Base-by-base conservation (phyloP, 2,113 vertebrate genomes). In the Plestiodon gilberti region DNA sequence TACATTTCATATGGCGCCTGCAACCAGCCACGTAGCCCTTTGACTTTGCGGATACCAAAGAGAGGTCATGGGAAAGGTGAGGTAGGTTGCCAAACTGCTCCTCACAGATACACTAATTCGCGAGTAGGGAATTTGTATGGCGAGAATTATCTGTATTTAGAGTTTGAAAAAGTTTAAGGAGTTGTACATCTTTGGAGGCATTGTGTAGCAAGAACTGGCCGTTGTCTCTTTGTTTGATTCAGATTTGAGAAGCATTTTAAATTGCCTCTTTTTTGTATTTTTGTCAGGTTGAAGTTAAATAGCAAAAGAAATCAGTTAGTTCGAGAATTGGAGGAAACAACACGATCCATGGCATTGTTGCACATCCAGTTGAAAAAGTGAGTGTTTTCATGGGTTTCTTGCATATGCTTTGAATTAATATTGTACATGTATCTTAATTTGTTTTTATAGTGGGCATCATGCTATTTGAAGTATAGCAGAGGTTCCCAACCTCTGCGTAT, bases 281-380 rank as follows among this genome's bases (percentile, higher is more conserved):
- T 82, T 61, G 78, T 30, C 91, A 99, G 99, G 80, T 85, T 99
- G 76, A 98, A 98, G 71, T 92, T 99, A 78, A 99, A 96, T 93
- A 98, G 98, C 93, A 98, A 95, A 93, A 98, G 99, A 92, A 99
- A 97, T 90, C 97, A 98, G 89, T 94, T 99, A 91, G 97, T 99
- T 69, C 94, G 96, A 84, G 98, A 99, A 90, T 96, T 99, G 92
- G 99, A 99, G 94, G 99, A 99, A 90, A 97, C 96, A 40, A 98
- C 99, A 0, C 97, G 98, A 3, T 93, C 98, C 79, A 97, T 98
- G 1, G 95, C 98, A 0, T 88, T 96, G 18, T 93, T 99, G 57
- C 97, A 99, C 65, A 95, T 95, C 0, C 98, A 99, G 88, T 96
- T 99, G 86, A 99, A 98, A 90, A 99, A 98, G 99, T 99, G 89